Percentiles rank a stretch among this genome's conserved stretches.
Evolutionary conservation across 2,888 invertebrate species (phyloP).

Genomic region (Acrobasis suavella): DNA sequence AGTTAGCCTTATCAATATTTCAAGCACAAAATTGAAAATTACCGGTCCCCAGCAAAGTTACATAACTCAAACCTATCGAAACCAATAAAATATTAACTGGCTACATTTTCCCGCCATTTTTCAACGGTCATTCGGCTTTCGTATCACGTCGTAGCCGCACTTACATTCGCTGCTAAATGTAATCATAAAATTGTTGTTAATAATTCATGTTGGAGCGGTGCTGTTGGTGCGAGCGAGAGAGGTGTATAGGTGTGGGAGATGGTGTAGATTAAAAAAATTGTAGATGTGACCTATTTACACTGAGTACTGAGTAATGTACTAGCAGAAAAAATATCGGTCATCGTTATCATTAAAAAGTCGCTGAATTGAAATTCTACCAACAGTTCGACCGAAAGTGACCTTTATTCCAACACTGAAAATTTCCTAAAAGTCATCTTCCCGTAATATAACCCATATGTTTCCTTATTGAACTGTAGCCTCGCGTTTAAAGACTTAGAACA

Average conservation of each 20-base stretch:
- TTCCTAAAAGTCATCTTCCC: no score
- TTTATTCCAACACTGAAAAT: no score
- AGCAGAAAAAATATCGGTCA: no score
- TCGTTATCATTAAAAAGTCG: no score
- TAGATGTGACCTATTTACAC: not conserved
- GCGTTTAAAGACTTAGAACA: no score
- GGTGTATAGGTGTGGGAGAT: conserved; percentile 55
- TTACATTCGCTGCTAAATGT: conserved; percentile 76
- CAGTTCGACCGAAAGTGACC: no score
- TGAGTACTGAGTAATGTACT: no score
- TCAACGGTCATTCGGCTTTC: conserved; percentile 70
- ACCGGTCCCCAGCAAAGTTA: conserved; percentile 61
- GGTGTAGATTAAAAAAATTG: not conserved
- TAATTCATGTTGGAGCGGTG: conserved; percentile 61
- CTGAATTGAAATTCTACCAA: no score
- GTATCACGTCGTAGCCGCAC: conserved; percentile 71
- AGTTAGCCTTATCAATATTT: conserved; percentile 73
- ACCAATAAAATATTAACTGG: conserved; percentile 80
- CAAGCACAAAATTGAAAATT: conserved; percentile 80
- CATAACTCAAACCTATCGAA: conserved; percentile 79
- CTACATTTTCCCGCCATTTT: conserved; percentile 74
- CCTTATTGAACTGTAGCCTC: no score
- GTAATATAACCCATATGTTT: no score
- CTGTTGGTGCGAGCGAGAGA: conserved; percentile 42
- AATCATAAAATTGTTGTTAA: conserved; percentile 82